Base-by-base conservation (phyloP, 2,797 vertebrate genomes). In the Champsocephalus esox region DNA sequence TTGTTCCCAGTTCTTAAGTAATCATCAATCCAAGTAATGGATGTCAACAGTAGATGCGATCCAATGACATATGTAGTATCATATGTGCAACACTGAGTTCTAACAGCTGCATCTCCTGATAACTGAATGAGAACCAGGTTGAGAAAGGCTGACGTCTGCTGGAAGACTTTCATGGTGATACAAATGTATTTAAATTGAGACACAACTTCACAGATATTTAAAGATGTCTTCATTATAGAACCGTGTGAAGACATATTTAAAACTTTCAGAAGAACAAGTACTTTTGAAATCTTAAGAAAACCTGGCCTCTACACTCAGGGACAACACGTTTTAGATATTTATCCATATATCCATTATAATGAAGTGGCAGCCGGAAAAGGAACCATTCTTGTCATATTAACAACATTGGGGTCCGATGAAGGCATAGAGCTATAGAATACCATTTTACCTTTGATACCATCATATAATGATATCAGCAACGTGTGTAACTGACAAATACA, bases 41-140 rank as follows among this genome's bases (percentile, higher is more conserved):
- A 59, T 16, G n/a, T 44, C 21, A 9, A 43, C 56, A 76, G 64
- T 80, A 66, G 51, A 38, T 19, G 16, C 55, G 43, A 75, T 75
- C 45, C 17, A 28, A 19, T 19, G 12, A 49, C 46, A 59, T 43
- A 28, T 45, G 58, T 56, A 56, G 57, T 12, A 56, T 48, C 10
- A 2, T 38, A 38, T 38, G 34, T 38, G 11, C 34, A 63, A 72
- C 48, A 50, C 10, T 32, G 21, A 54, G 1, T 12, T 52, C 4
- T 8, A 48, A 56, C 56, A 75, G 59, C 56, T 66, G 56, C 61
- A 45, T 73, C 61, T 14, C 51, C 51, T 62, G 61, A 62, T 43
- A 46, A 12, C 51, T 52, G 3, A 17, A 50, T 24, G 38, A 38
- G 1, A 73, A 38, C 12, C 14, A 8, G 9, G 49, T 5, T 32